Conservation (phyloP, 2,113 vertebrate species). For the Neodontobutis hainanensis region DNA sequence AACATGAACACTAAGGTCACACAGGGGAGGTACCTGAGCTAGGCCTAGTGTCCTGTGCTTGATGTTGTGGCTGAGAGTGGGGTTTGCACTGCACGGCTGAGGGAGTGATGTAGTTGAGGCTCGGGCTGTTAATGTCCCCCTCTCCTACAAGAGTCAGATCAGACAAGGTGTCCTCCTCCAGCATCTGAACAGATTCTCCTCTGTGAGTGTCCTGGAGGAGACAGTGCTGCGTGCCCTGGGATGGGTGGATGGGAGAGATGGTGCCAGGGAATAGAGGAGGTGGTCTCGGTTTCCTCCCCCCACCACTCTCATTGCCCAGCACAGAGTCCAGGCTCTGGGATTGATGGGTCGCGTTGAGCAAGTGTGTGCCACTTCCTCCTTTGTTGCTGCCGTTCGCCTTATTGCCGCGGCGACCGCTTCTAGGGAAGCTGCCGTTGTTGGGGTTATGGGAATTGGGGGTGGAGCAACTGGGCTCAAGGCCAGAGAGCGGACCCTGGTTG, state of each 20-base stretch:
- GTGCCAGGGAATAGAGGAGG: constrained; percentile 71
- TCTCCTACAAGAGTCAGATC: constrained; percentile 93
- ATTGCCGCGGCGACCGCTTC: constrained; percentile 53
- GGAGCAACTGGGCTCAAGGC: constrained; percentile 72
- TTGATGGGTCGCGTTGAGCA: constrained; percentile 71
- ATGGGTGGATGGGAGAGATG: constrained; percentile 76
- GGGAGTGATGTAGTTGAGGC: constrained; percentile 87
- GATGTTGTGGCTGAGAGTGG: constrained; percentile 75
- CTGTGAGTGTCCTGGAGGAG: constrained; percentile 60
- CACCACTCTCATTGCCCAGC: constrained; percentile 65
- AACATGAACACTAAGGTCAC: constrained; percentile 73
- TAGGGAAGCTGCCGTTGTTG: constrained; percentile 68
- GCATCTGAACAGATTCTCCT: constrained; percentile 79
- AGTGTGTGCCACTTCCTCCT: constrained; percentile 52
- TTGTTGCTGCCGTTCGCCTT: constrained; percentile 59
- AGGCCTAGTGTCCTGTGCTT: constrained; percentile 79
- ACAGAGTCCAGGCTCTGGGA: constrained; percentile 78
- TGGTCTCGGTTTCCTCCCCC: constrained; percentile 65
- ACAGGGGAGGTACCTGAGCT: constrained; percentile 91
- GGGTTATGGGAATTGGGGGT: constrained; percentile 69
- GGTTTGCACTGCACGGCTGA: constrained; percentile 74
- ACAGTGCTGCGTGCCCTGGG: constrained; percentile 36
- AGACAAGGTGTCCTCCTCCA: constrained; percentile 87
- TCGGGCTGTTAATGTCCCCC: constrained; percentile 91
- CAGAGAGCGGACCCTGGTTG: constrained; percentile 32